phyloP scores from a whole-genome alignment of 2,888 invertebrate genomes.

The Seira ritae region DNA sequence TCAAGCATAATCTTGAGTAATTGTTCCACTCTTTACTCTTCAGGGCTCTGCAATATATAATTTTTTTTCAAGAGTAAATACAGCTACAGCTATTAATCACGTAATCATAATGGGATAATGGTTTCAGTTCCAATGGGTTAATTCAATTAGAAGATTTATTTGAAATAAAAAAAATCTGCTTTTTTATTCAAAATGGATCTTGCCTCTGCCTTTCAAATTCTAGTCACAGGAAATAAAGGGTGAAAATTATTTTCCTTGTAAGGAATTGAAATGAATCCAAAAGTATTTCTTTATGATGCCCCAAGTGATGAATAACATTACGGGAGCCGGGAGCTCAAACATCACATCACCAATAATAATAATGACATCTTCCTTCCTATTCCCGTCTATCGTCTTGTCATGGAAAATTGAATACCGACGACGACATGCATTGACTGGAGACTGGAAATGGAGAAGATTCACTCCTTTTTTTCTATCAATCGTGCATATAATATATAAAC shows the following conservation, averaged over 20 bases:
- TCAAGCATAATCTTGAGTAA: constrained; percentile 62
- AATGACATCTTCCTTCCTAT: neutral
- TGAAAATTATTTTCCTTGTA: neutral
- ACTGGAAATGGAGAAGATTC: too few relatives aligned
- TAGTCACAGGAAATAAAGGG: neutral
- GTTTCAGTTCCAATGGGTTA: neutral
- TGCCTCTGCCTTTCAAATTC: too few relatives aligned
- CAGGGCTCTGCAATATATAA: neutral
- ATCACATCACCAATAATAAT: constrained; percentile 17
- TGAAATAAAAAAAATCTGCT: neutral
- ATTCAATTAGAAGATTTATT: neutral
- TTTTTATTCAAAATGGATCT: neutral
- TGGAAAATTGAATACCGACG: neutral
- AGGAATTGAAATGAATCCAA: neutral
- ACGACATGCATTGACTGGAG: neutral
- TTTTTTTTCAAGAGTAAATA: constrained; percentile 27
- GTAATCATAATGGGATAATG: constrained; percentile 38
- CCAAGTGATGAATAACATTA: constrained; percentile 39
- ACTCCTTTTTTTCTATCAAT: too few relatives aligned
- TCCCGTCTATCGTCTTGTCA: neutral
- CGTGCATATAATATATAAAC: too few relatives aligned
- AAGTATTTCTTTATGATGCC: constrained; percentile 21
- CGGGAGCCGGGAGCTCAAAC: constrained; percentile 35
- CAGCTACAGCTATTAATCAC: constrained; percentile 47
- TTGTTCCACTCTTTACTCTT: constrained; percentile 37